Percentiles rank a stretch among this genome's conserved stretches.
phyloP scores from a whole-genome alignment of 2,797 vertebrate species.

The Sebastes itinus region DNA sequence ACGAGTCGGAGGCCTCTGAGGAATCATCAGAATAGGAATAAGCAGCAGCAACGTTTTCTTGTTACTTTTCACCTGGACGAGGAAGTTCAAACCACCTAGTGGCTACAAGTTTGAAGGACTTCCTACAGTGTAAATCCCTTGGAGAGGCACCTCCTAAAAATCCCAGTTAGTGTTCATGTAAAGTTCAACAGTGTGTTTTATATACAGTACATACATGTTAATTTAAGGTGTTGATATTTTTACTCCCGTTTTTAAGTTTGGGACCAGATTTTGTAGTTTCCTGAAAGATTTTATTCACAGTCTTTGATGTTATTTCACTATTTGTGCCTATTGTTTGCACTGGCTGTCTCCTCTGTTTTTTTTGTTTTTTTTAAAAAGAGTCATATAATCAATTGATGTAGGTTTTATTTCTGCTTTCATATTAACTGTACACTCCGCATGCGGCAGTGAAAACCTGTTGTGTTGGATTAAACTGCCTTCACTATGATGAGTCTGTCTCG shows the following conservation, averaged over 20 bases:
- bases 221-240: slow-evolving; percentile 35
- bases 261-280: slow-evolving; percentile 32
- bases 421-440: slow-evolving; percentile 20
- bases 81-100: neutral
- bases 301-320: neutral
- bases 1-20: neutral
- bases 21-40: slow-evolving; percentile 43
- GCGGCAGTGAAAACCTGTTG: slow-evolving; percentile 9
- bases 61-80: neutral
- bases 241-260: slow-evolving; percentile 40
- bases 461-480: slow-evolving; percentile 44
- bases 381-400: slow-evolving; percentile 4
- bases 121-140: neutral
- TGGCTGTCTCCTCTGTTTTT: neutral
- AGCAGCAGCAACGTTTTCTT: neutral
- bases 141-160: neutral
- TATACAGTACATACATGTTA: slow-evolving; percentile 5
- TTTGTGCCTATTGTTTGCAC: slow-evolving; percentile 12
- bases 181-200: slow-evolving; percentile 28
- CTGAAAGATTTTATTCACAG: slow-evolving; percentile 11
- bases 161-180: neutral
- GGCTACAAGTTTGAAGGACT: neutral
- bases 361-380: neutral
- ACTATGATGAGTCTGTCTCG: neutral
- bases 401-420: neutral